These are phyloP conservation scores for Pycnonotus jocosus DNA, from an alignment of 2,113 vertebrate genomes.

Conservation along the genomic window DNA sequence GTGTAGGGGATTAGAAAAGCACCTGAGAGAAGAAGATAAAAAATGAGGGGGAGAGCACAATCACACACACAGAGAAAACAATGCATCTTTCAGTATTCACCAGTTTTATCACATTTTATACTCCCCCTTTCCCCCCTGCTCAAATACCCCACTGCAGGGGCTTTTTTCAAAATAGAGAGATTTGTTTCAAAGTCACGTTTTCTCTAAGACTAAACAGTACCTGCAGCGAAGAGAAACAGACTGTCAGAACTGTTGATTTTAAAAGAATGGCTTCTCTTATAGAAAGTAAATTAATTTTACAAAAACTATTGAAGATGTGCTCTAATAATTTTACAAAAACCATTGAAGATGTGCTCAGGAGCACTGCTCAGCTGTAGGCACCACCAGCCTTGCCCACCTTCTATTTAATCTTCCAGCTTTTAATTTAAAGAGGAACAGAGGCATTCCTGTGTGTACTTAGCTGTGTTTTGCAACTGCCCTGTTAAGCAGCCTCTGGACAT, in stretches of 20 bases:
- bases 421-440: background rate
- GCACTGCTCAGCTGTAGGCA: background rate
- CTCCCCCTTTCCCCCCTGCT: accelerated
- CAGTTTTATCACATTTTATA: background rate
- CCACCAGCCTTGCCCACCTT: background rate
- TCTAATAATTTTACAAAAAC: too few relatives aligned
- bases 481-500: background rate
- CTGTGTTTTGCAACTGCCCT: background rate
- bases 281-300: background rate
- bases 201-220: background rate
- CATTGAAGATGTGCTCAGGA: too few relatives aligned
- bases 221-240: background rate
- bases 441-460: background rate
- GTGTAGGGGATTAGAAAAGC: constrained; percentile 93
- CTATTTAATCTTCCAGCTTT: background rate
- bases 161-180: background rate
- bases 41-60: background rate
- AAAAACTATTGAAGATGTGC: background rate
- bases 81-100: background rate
- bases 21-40: constrained; percentile 67
- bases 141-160: background rate
- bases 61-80: background rate
- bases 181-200: background rate
- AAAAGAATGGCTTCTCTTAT: background rate
- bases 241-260: background rate